Evolutionary conservation across 1,140 invertebrate genomes (phyloP), one percentile per base, ranked within the genome.

Genomic region (Euborellia annulipes): DNA sequence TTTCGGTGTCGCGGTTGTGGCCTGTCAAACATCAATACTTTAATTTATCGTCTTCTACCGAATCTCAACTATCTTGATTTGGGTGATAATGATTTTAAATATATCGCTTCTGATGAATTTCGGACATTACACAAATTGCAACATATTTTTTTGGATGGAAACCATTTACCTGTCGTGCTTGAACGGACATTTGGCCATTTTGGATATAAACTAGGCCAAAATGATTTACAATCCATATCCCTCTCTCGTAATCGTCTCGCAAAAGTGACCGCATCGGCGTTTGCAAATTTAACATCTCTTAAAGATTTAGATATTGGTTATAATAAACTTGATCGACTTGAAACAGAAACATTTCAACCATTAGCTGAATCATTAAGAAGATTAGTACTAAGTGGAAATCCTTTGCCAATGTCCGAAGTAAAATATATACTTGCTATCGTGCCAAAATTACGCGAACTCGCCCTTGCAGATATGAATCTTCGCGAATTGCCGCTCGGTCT

Each of bases 81-180:
- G 52, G 78, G 81, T 34, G 67, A 82, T 55, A 88, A 88, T 63
- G 61, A 72, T 50, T 79, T 88, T 52, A 79, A 81, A 61, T 82
- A 82, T 62, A 61, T 88, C 38, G 72, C 74, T 49, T 64, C 76
- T 16, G 82, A 85, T 54, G 78, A 80, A 55, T 82, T 84, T 54
- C 68, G 69, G 46, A 76, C 78, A 55, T 64, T 84, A 45, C 73
- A 72, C 54, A 71, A 70, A 48, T 62, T 88, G 32, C 72, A 72
- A 53, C 71, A 70, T 41, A 14, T 2, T 2, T 2, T 66, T 69
- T 53, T 63, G 86, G 79, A 85, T 54, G 80, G 81, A 21, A 88
- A 86, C 64, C 73, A 79, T 56, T 61, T 86, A 40, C 78, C 80
- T 2, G 78, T 82, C 3, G 67, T 84, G 27, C 66, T 79, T 18